Conservation (phyloP, 2,797 vertebrate species). For the Anguilla obscura region DNA sequence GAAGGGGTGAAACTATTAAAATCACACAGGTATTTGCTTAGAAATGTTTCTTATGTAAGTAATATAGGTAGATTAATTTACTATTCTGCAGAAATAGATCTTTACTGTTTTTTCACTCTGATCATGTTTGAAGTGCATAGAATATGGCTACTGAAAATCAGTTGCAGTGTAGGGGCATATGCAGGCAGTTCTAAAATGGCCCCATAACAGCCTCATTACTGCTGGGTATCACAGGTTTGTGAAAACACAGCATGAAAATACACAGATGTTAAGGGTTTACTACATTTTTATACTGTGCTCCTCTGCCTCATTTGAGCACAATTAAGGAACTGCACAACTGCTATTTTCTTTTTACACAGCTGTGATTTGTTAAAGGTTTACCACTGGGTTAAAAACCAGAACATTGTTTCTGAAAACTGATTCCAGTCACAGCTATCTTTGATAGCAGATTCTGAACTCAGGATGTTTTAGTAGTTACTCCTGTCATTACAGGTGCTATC, state of each 20-base stretch:
- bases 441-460: not conserved
- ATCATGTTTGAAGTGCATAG: not conserved
- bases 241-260: not conserved
- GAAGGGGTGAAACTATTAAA: not conserved
- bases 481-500: not conserved
- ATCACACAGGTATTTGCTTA: not conserved
- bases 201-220: not conserved
- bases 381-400: not conserved
- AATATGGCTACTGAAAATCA: not conserved
- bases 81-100: not conserved
- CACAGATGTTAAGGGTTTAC: not conserved
- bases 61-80: not conserved
- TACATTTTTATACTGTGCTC: not conserved
- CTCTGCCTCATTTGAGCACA: not conserved
- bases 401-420: not conserved
- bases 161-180: not conserved
- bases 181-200: not conserved
- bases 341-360: not conserved
- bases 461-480: not conserved
- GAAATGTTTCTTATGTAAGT: not conserved
- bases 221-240: not conserved
- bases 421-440: not conserved
- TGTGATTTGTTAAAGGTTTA: not conserved
- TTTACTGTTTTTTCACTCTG: not conserved
- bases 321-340: not conserved